Evolutionary conservation across 1,140 invertebrate species (phyloP).

Genomic region (Potamilus streckersoni): DNA sequence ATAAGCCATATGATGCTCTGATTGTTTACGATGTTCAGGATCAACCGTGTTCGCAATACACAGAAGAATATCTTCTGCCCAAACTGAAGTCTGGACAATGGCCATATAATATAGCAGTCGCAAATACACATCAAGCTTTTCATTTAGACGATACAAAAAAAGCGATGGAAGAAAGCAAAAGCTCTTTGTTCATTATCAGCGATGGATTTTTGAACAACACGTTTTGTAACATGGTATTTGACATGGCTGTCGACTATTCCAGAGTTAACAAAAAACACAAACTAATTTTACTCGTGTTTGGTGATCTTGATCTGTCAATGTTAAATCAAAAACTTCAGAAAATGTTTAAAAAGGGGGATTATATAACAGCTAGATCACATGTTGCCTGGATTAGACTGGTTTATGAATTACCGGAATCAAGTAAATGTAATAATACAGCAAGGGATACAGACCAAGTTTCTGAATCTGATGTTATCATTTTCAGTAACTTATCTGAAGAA

Average conservation of each 20-base stretch:
- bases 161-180: constrained; percentile 21
- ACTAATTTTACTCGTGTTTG: constrained; percentile 25
- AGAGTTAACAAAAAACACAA: constrained; percentile 15
- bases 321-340: constrained; percentile 20
- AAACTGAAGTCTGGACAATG: constrained; percentile 13
- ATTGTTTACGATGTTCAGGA: constrained; percentile 30
- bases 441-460: constrained; percentile 22
- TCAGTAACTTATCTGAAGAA: constrained; percentile 1
- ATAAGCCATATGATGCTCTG: constrained; percentile 28
- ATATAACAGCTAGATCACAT: constrained; percentile 29
- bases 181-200: constrained; percentile 24
- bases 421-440: not conserved
- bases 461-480: constrained; percentile 31
- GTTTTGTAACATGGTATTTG: constrained; percentile 18
- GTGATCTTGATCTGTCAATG: constrained; percentile 21
- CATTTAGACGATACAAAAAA: not conserved
- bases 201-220: constrained; percentile 20
- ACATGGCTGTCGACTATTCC: constrained; percentile 13
- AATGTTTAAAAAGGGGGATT: constrained; percentile 24
- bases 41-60: constrained; percentile 22
- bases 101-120: constrained; percentile 15
- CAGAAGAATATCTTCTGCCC: constrained; percentile 14
- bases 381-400: constrained; percentile 24
- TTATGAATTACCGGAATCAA: constrained; percentile 31
- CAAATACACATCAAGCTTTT: constrained; percentile 6